Evolutionary conservation across 53 echinoderm and acorn worm genomes (phyloP).

Genomic region (Paracentrotus lividus): DNA sequence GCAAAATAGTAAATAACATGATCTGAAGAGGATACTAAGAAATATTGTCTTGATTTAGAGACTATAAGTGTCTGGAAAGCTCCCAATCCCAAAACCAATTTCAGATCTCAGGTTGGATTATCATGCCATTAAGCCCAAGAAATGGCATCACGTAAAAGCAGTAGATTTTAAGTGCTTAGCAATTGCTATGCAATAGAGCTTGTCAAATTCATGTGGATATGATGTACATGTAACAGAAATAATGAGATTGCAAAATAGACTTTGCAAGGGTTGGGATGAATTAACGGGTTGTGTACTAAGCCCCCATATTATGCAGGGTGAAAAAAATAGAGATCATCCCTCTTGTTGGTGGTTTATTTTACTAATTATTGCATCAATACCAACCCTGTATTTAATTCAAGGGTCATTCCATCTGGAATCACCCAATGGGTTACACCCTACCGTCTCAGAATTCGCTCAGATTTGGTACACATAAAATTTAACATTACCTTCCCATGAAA

Average conservation of each 20-base stretch:
- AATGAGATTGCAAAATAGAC: neutral
- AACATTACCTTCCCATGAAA: too few relatives aligned
- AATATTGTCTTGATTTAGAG: neutral
- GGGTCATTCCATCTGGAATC: too few relatives aligned
- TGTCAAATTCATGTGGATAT: neutral
- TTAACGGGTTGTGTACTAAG: neutral
- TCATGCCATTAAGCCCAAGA: conserved; percentile 25
- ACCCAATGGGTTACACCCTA: too few relatives aligned
- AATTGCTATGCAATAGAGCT: neutral
- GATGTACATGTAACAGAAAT: neutral
- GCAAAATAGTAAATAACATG: neutral
- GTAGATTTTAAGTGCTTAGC: neutral
- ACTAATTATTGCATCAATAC: too few relatives aligned
- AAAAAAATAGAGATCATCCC: too few relatives aligned
- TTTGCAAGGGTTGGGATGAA: neutral
- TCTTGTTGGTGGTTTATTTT: too few relatives aligned
- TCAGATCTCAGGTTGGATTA: conserved; percentile 5
- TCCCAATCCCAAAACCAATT: neutral
- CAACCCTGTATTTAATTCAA: too few relatives aligned
- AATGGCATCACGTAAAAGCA: conserved; percentile 32
- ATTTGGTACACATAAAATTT: too few relatives aligned
- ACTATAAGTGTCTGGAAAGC: neutral
- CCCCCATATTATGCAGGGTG: too few relatives aligned
- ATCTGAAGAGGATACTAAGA: neutral
- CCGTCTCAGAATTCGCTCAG: too few relatives aligned